Evolutionary conservation across 2,797 vertebrate genomes (phyloP).

Genomic region (Xerus rutilus): DNA sequence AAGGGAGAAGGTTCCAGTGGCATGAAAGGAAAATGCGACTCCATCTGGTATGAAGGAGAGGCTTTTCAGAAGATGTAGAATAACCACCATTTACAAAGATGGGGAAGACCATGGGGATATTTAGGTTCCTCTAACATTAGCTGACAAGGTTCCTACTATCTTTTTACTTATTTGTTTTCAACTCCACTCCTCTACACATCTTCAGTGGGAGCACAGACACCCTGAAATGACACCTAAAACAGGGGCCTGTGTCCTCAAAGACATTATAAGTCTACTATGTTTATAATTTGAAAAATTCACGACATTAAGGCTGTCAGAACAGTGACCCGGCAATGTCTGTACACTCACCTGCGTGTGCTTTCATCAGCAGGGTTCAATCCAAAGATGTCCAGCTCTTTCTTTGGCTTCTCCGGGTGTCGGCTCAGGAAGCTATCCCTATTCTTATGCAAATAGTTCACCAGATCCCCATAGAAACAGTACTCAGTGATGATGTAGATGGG

Average conservation of each 20-base stretch:
- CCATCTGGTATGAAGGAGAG: background rate
- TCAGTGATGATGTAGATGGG: constrained; percentile 99
- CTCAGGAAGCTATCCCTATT: constrained; percentile 97
- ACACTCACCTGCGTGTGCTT: constrained; percentile 95
- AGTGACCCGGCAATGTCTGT: accelerated
- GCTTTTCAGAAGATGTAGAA: background rate
- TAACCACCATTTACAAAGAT: background rate
- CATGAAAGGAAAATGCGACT: background rate
- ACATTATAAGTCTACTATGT: background rate
- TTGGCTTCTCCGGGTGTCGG: constrained; percentile 93
- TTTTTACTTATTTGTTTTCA: background rate
- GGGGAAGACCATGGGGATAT: background rate
- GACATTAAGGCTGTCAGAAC: background rate
- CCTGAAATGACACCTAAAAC: background rate
- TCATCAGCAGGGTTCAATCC: constrained; percentile 97
- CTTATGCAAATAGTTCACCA: constrained; percentile 99
- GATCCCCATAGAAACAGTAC: constrained; percentile 99
- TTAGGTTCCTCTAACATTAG: background rate
- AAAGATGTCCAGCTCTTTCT: constrained; percentile 98
- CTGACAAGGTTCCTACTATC: background rate
- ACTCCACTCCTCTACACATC: background rate
- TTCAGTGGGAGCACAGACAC: background rate
- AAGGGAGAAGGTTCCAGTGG: background rate
- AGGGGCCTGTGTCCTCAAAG: background rate
- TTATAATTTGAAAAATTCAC: background rate